Evolutionary conservation across 1,140 invertebrate genomes (phyloP).

Genomic region (Plectrocnemia conspersa): DNA sequence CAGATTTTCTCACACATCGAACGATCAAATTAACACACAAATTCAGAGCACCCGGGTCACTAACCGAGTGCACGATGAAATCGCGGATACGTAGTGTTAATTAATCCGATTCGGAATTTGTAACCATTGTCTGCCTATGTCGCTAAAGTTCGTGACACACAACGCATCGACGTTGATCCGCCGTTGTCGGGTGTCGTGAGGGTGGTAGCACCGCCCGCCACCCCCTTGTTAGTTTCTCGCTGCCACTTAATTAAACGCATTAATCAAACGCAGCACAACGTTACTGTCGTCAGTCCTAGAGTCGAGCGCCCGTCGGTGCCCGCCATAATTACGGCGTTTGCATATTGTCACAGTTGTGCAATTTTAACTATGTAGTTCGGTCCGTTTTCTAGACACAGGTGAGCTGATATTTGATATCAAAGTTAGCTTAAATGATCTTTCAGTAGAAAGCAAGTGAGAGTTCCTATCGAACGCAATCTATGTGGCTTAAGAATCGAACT

Average conservation of each 20-base stretch:
- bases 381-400: too few species aligned
- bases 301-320: too few species aligned
- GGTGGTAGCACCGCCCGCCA: too few species aligned
- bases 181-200: too few species aligned
- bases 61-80: background rate
- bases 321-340: too few species aligned
- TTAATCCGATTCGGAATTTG: background rate
- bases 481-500: too few species aligned
- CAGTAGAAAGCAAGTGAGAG: too few species aligned
- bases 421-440: too few species aligned
- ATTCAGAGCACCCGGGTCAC: background rate
- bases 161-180: background rate
- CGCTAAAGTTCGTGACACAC: background rate
- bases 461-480: too few species aligned
- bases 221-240: slow-evolving; percentile 24
- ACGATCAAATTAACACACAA: background rate
- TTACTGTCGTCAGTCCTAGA: slow-evolving; percentile 13
- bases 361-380: too few species aligned
- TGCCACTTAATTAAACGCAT: slow-evolving; percentile 26
- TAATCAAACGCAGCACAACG: slow-evolving; percentile 23
- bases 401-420: too few species aligned
- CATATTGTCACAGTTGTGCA: too few species aligned
- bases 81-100: background rate
- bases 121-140: background rate
- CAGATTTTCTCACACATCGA: background rate